Conservation (phyloP, 2,113 vertebrate genomes). For the Suncus etruscus region DNA sequence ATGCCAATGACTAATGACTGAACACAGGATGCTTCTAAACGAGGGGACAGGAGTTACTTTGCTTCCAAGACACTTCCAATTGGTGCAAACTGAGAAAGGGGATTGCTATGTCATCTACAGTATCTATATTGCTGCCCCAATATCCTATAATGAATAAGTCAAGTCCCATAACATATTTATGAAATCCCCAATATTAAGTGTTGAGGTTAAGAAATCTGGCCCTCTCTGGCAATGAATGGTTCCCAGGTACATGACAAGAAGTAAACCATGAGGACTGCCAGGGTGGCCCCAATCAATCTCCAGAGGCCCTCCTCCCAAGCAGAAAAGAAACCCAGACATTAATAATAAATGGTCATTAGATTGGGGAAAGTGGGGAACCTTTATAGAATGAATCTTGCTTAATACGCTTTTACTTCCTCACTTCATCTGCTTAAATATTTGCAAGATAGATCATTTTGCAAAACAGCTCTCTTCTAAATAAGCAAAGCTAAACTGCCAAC, state of each 20-base stretch:
- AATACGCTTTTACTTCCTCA: slow-evolving; percentile 57
- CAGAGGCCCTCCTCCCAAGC: too few species aligned
- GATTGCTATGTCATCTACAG: not conserved
- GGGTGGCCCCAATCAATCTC: too few species aligned
- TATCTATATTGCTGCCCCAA: not conserved
- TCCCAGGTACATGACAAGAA: not conserved
- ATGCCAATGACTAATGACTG: slow-evolving; percentile 39
- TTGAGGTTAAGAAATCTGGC: slow-evolving; percentile 14
- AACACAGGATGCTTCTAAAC: not conserved
- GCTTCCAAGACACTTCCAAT: not conserved
- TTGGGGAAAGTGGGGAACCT: slow-evolving; percentile 16
- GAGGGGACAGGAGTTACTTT: not conserved
- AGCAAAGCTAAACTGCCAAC: slow-evolving; percentile 71
- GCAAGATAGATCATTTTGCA: slow-evolving; percentile 67
- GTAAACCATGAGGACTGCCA: too few species aligned
- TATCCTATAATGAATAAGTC: not conserved
- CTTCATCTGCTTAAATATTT: slow-evolving; percentile 70
- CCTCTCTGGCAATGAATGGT: not conserved
- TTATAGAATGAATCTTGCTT: slow-evolving; percentile 39
- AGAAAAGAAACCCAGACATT: not conserved
- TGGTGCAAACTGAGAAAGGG: not conserved
- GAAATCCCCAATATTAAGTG: not conserved
- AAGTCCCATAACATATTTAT: not conserved
- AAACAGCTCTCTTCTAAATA: slow-evolving; percentile 71
- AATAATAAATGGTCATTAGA: not conserved